Percentiles rank a stretch among this genome's conserved stretches.
phyloP scores from a whole-genome alignment of 2,797 vertebrate genomes.

The Anguilla obscura region DNA sequence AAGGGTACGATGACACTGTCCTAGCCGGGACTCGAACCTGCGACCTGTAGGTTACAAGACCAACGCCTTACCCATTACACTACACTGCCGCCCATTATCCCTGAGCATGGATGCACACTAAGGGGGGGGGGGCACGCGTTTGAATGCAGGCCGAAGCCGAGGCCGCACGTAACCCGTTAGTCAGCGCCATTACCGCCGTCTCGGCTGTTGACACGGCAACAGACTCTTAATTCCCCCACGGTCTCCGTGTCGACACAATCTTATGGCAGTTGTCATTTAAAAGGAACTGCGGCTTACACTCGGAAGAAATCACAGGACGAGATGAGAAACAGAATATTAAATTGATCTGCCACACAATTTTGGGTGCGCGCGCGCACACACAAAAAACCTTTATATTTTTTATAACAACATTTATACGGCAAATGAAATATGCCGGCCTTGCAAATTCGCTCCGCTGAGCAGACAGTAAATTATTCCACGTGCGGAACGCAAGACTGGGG shows the following conservation, averaged over 20 bases:
- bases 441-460: slow-evolving; percentile 23
- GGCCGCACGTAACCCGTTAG: not conserved
- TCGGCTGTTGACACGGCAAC: not conserved
- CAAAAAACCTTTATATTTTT: slow-evolving; percentile 4
- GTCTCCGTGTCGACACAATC: not conserved
- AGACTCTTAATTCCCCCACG: not conserved
- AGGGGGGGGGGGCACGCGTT: not conserved
- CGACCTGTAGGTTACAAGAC: too few species aligned
- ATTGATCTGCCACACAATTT: slow-evolving; percentile 12
- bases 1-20: too few species aligned
- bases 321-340: not conserved
- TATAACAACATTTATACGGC: slow-evolving; percentile 20
- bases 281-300: not conserved
- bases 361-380: not conserved
- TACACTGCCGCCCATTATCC: not conserved
- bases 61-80: too few species aligned
- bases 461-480: slow-evolving; percentile 22
- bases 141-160: not conserved
- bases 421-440: slow-evolving; percentile 25
- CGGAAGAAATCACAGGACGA: not conserved
- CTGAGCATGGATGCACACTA: not conserved
- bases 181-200: not conserved
- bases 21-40: too few species aligned
- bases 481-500: not conserved
- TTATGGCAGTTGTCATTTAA: not conserved